Conservation (phyloP, 2,888 invertebrate genomes). For the Caenorhabditis sp. region DNA sequence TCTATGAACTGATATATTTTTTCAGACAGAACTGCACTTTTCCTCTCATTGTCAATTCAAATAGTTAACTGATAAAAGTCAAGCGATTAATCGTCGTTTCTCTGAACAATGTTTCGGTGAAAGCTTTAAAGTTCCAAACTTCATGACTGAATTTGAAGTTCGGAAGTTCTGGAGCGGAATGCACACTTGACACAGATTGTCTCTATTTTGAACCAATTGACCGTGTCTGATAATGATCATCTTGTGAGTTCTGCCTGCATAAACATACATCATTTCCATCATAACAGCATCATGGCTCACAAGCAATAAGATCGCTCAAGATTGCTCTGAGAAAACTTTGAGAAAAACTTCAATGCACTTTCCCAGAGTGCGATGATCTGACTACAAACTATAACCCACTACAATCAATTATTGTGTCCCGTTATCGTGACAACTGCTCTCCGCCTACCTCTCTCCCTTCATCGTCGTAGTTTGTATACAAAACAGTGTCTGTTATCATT, state of each 20-base stretch:
- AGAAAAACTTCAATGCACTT: no score
- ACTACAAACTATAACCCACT: conserved; percentile 43
- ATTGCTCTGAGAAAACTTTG: no score
- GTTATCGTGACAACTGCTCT: conserved; percentile 25
- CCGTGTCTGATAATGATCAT: not conserved
- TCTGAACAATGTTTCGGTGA: not conserved
- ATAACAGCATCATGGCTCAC: not conserved
- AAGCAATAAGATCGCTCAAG: no score
- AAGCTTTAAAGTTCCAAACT: not conserved
- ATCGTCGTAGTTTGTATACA: conserved; percentile 44
- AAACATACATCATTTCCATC: conserved; percentile 19
- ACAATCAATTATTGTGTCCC: conserved; percentile 30
- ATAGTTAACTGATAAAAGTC: conserved; percentile 17
- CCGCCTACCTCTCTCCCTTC: no score
- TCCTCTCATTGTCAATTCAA: conserved; percentile 1
- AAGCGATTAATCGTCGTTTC: not conserved
- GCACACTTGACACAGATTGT: not conserved
- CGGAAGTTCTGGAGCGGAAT: no score
- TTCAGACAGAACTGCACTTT: not conserved
- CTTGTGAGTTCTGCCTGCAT: conserved; percentile 36
- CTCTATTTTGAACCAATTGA: conserved; percentile 15
- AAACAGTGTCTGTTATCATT: conserved; percentile 48
- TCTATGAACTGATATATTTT: conserved; percentile 1
- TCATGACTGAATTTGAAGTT: no score
- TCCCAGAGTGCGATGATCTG: not conserved